Evolutionary conservation across 2,113 vertebrate species (phyloP).

Genomic region (Dasypus novemcinctus): DNA sequence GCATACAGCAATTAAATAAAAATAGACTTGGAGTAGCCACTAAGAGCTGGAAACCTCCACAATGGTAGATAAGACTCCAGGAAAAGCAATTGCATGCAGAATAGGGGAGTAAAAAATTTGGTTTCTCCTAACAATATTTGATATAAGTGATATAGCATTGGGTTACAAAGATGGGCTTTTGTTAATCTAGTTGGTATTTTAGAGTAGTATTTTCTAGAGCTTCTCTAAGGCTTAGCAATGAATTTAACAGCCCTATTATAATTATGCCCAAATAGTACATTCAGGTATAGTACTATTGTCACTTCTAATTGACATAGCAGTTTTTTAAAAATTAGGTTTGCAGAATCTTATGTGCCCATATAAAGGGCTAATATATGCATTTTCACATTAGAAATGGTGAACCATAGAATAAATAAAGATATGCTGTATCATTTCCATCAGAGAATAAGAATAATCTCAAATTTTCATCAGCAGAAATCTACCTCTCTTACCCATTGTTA

Average conservation of each 20-base stretch:
- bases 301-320: background rate
- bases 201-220: background rate
- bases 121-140: conserved; percentile 12
- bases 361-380: background rate
- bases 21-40: conserved; percentile 75
- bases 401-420: background rate
- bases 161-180: conserved; percentile 38
- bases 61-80: conserved; percentile 60
- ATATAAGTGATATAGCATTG: conserved; percentile 24
- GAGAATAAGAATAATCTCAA: background rate
- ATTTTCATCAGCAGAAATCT: background rate
- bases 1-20: conserved; percentile 64
- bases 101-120: conserved; percentile 48
- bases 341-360: background rate
- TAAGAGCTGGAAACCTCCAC: conserved; percentile 55
- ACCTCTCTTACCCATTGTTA: background rate
- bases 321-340: background rate
- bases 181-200: background rate
- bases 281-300: background rate
- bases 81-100: conserved; percentile 48
- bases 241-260: background rate
- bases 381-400: background rate
- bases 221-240: background rate
- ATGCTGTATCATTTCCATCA: background rate
- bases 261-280: background rate